Evolutionary conservation across 92 coral and sea anemone genomes (phyloP), one percentile per base, ranked within the genome.

Genomic region (Phenganax subtilis): DNA sequence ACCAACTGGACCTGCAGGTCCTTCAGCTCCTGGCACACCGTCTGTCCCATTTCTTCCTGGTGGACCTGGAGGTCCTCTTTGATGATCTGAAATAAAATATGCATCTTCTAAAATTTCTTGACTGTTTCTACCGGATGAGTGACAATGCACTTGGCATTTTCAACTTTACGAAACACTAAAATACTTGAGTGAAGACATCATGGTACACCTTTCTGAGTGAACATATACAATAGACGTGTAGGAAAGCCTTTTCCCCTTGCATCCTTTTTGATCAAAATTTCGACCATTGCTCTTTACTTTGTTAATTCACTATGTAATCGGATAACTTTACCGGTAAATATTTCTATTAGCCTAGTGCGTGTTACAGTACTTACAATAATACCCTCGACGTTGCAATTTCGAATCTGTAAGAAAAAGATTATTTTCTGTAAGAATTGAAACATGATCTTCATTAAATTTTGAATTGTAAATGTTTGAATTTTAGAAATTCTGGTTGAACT

Each of bases 21-120:
- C 78, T 10, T 27, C 25, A 15, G 78, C 60, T 54, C 78, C 78
- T 53, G 14, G 44, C 1, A 10, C 78, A n/a, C 78, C 78, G 37
- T 73, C 78, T 51, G 78, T 73, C n/a, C 78, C 78, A n/a, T 73
- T 73, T 53, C 27, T 73, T 53, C 78, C 78, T 51, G 78, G 61
- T 27, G 58, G 57, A 52, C 78, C 78, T 53, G 61, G 78, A 12
- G 78, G 78, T 25, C 78, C 78, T 16, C 12, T 37, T 37, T 37
- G 70, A 20, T 28, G 57, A 52, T 31, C 62, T 73, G 78, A 12
- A 16, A 54, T 27, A 71, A 71, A 30, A 57, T 17, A 44, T 55
- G 57, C 12, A 14, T n/a, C 14, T 71, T 30, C 7, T 9, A 47
- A 31, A 57, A 10, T 17, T 10, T 71, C 8, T 11, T 7, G 55